A percentile compares a stretch with the other conserved stretches of the same genome.
phyloP scores from a whole-genome alignment of 2,888 invertebrate genomes.

The Hyalella azteca region DNA sequence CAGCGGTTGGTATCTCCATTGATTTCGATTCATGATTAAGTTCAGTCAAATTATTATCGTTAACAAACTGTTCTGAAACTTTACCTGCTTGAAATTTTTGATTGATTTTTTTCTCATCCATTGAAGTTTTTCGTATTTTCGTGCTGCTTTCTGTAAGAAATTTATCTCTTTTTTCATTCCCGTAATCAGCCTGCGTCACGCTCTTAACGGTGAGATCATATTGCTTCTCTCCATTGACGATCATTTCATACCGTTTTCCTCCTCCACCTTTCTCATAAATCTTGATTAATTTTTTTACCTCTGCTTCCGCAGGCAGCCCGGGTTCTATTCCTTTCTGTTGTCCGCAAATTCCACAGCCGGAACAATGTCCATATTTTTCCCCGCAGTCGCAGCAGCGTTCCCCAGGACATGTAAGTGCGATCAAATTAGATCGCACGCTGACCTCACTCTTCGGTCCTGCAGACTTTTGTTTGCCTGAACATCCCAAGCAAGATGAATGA shows the following conservation, averaged over 20 bases:
- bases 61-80: too few species aligned
- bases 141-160: too few species aligned
- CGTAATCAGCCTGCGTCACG: too few species aligned
- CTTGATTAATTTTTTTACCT: neutral
- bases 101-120: too few species aligned
- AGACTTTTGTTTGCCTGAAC: neutral
- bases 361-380: neutral
- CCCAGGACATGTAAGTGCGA: neutral
- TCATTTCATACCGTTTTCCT: neutral
- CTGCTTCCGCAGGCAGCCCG: neutral
- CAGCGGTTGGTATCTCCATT: too few species aligned
- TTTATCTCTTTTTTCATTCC: too few species aligned
- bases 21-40: too few species aligned
- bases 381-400: slow-evolving; percentile 27
- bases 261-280: neutral
- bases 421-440: neutral
- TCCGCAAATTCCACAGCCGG: neutral
- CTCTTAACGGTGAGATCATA: too few species aligned
- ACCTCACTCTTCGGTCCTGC: neutral
- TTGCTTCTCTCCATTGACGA: neutral
- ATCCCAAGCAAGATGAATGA: slow-evolving; percentile 7
- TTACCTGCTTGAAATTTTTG: too few species aligned
- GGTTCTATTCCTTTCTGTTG: neutral
- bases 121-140: too few species aligned
- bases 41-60: too few species aligned